A percentile compares a stretch with the other conserved stretches of the same genome.
phyloP scores from a whole-genome alignment of 2,797 vertebrate species.

The Iguana delicatissima region DNA sequence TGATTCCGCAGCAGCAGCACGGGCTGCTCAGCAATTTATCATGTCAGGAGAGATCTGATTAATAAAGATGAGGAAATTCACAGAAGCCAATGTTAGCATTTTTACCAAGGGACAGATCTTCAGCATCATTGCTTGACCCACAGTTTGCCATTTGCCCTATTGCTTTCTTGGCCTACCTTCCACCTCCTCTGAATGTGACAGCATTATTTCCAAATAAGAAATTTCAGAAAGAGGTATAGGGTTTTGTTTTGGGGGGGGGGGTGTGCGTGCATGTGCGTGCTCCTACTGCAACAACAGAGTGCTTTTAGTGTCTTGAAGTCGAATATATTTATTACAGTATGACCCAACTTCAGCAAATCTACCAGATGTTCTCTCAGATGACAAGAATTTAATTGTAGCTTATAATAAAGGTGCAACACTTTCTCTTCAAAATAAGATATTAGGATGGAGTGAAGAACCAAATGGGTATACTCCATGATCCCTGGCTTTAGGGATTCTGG shows the following conservation, averaged over 20 bases:
- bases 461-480: not conserved
- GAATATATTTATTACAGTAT: not conserved
- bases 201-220: not conserved
- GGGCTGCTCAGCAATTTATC: conserved; percentile 40
- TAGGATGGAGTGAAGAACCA: not conserved
- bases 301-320: not conserved
- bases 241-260: too few species aligned
- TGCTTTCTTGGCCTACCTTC: not conserved
- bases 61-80: not conserved
- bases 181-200: not conserved
- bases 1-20: conserved; percentile 42
- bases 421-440: not conserved
- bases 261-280: too few species aligned
- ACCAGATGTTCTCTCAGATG: not conserved
- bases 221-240: not conserved
- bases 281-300: not conserved
- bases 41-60: not conserved
- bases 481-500: too few species aligned
- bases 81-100: conserved; percentile 27
- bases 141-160: not conserved
- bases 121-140: not conserved
- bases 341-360: not conserved
- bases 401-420: not conserved
- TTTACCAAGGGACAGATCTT: conserved; percentile 21
- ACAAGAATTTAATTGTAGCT: not conserved